Evolutionary conservation across 1,140 invertebrate species (phyloP).

Genomic region (Drosophila pallidifrons): DNA sequence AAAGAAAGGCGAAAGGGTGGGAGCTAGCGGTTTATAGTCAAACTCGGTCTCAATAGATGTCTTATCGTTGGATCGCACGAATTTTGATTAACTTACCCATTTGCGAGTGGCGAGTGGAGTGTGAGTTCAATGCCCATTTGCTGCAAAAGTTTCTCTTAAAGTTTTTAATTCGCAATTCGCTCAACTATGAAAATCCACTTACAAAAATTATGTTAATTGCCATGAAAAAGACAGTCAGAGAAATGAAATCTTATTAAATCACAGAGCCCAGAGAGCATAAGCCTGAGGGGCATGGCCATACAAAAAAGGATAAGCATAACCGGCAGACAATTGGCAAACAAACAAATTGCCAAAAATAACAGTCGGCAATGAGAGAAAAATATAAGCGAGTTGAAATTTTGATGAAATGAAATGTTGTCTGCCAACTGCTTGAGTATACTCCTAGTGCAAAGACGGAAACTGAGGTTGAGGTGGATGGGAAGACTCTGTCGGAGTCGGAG

Average conservation of each 20-base stretch:
- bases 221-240: slow-evolving; percentile 27
- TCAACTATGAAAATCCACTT: slow-evolving; percentile 72
- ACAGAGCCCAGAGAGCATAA: slow-evolving; percentile 14
- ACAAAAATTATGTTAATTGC: slow-evolving; percentile 76
- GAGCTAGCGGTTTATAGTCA: slow-evolving; percentile 54
- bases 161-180: slow-evolving; percentile 56
- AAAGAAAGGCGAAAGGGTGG: slow-evolving; percentile 71
- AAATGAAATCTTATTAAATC: slow-evolving; percentile 74
- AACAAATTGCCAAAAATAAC: slow-evolving; percentile 77
- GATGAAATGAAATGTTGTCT: slow-evolving; percentile 57
- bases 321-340: slow-evolving; percentile 79
- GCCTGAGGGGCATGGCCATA: slow-evolving; percentile 21
- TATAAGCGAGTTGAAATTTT: slow-evolving; percentile 50
- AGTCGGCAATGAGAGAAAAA: slow-evolving; percentile 47
- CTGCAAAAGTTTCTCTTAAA: slow-evolving; percentile 67
- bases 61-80: slow-evolving; percentile 39
- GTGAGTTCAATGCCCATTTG: slow-evolving; percentile 65
- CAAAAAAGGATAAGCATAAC: slow-evolving; percentile 61
- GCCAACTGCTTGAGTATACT: slow-evolving; percentile 35
- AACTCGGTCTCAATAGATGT: slow-evolving; percentile 18
- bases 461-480: no score
- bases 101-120: background rate
- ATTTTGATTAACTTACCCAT: slow-evolving; percentile 41
- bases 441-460: background rate
- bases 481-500: background rate